Conservation (phyloP, 1,140 invertebrate species). For the Papilio dardanus region DNA sequence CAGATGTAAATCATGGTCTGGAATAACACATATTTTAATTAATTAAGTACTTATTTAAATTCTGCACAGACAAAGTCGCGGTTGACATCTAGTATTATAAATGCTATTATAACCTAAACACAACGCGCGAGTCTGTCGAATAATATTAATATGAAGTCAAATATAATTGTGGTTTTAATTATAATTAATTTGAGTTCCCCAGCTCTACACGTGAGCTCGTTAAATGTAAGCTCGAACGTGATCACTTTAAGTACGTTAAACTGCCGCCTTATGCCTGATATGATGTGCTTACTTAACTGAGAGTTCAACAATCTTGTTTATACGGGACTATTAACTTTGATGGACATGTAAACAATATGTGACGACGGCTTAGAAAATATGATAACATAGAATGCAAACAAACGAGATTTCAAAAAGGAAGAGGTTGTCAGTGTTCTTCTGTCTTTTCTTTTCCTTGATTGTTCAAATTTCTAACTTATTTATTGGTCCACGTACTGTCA, state of each 20-base stretch:
- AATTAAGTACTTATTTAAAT: too few relatives aligned
- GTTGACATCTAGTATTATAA: too few relatives aligned
- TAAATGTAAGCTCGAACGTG: not conserved
- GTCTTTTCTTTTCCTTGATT: too few relatives aligned
- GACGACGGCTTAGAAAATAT: too few relatives aligned
- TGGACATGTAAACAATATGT: not conserved
- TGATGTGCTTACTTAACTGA: slow-evolving; percentile 4
- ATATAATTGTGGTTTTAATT: not conserved
- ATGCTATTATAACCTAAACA: too few relatives aligned
- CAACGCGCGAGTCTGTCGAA: not conserved
- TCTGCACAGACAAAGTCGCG: too few relatives aligned
- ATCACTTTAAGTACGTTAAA: slow-evolving; percentile 1
- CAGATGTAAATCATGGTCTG: too few relatives aligned
- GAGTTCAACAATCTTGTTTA: slow-evolving; percentile 21
- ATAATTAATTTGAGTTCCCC: not conserved
- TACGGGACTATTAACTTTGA: not conserved
- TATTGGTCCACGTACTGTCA: too few relatives aligned
- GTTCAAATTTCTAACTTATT: too few relatives aligned
- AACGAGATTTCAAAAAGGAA: not conserved
- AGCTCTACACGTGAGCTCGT: not conserved
- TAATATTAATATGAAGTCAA: not conserved
- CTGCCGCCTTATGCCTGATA: not conserved
- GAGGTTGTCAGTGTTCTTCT: too few relatives aligned
- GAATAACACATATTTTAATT: too few relatives aligned
- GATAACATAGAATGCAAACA: too few relatives aligned